Percentiles rank a stretch among this genome's conserved stretches.
phyloP scores from a whole-genome alignment of 2,888 invertebrate species.

The Dendrolimus houi region DNA sequence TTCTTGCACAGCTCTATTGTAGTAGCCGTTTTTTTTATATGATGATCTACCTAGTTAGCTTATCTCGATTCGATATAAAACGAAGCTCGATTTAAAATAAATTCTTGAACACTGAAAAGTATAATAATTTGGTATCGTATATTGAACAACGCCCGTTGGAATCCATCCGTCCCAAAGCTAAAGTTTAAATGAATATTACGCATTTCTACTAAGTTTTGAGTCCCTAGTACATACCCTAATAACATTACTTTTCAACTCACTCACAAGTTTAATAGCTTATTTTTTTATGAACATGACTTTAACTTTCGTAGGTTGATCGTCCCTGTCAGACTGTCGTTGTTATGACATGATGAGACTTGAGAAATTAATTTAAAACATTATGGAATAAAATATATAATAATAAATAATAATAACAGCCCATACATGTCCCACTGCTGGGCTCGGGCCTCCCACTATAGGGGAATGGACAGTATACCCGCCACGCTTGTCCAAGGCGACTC shows the following conservation, averaged over 20 bases:
- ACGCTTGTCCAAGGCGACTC: no score
- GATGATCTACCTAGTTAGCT: no score
- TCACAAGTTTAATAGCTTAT: slow-evolving; percentile 51
- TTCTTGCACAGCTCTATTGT: no score
- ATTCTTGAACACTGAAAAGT: background rate
- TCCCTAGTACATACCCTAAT: slow-evolving; percentile 24
- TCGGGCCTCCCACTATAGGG: no score
- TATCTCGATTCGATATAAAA: no score
- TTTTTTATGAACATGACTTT: slow-evolving; percentile 13
- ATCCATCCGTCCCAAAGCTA: slow-evolving; percentile 15
- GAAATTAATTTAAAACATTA: no score
- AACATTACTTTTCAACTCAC: slow-evolving; percentile 56
- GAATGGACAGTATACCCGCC: no score
- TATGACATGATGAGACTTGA: background rate
- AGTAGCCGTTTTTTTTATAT: no score
- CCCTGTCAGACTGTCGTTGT: background rate
- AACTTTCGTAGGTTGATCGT: background rate
- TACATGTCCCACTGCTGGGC: no score
- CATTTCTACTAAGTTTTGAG: slow-evolving; percentile 11
- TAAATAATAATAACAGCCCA: no score
- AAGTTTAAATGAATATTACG: slow-evolving; percentile 55
- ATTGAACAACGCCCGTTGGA: background rate
- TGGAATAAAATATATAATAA: no score
- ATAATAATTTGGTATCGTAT: no score
- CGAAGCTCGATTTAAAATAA: background rate